Evolutionary conservation across 2,888 invertebrate species (phyloP).

Genomic region (Thumatha senex): DNA sequence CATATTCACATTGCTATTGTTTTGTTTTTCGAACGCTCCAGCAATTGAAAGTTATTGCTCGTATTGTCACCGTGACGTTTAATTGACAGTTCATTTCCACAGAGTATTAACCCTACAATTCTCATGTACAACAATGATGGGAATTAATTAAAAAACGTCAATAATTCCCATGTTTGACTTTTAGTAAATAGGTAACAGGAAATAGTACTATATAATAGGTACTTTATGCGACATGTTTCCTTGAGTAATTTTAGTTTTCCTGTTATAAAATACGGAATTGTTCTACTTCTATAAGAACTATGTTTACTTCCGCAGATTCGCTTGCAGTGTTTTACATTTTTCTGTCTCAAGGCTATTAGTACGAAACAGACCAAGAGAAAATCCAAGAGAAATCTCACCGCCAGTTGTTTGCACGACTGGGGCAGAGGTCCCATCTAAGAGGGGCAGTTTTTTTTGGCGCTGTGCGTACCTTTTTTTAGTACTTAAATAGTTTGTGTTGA

Average conservation of each 20-base stretch:
- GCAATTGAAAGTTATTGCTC: constrained; percentile 2
- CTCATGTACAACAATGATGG: constrained; percentile 30
- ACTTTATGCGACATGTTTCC: neutral
- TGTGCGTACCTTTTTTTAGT: too few relatives aligned
- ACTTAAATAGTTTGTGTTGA: too few relatives aligned
- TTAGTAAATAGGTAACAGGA: constrained; percentile 1
- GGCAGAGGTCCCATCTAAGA: too few relatives aligned
- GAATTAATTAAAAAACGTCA: constrained; percentile 12
- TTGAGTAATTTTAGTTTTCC: neutral
- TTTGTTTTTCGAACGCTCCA: neutral
- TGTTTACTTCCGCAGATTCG: too few relatives aligned
- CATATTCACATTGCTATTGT: neutral
- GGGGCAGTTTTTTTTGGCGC: too few relatives aligned
- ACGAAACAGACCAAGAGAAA: too few relatives aligned
- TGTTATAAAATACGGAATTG: neutral
- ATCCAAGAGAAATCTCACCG: too few relatives aligned
- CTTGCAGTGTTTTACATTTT: too few relatives aligned
- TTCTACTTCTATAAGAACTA: neutral
- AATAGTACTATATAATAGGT: neutral
- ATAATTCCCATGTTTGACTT: neutral
- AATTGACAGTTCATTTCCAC: constrained; percentile 25
- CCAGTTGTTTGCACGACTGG: too few relatives aligned
- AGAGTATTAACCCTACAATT: too few relatives aligned
- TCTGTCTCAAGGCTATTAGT: too few relatives aligned
- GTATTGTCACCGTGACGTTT: constrained; percentile 5